Evolutionary conservation across 2,888 invertebrate genomes (phyloP).

Genomic region (Lithophane leautieri): DNA sequence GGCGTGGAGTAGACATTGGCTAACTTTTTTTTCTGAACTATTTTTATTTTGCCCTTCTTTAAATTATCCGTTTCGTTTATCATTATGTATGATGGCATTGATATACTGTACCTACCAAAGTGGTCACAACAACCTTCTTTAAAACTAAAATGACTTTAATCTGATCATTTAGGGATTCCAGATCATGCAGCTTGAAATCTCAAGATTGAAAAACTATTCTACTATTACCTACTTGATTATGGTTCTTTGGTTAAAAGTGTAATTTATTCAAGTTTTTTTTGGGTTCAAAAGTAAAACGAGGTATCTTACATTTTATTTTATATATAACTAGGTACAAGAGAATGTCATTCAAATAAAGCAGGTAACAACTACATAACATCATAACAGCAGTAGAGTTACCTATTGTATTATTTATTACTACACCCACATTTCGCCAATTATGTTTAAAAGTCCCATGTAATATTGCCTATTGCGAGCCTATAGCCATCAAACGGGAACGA

Average conservation of each 20-base stretch:
- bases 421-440: no score
- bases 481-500: no score
- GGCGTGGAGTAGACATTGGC: slow-evolving; percentile 28
- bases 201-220: not conserved
- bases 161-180: not conserved
- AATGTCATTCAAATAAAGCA: not conserved
- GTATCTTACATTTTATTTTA: no score
- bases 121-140: not conserved
- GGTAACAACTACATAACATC: not conserved
- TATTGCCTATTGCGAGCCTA: no score
- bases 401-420: no score
- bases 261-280: not conserved
- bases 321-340: not conserved
- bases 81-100: no score
- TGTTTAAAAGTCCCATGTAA: no score
- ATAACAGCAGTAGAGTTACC: no score
- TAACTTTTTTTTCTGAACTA: not conserved
- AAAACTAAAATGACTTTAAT: not conserved
- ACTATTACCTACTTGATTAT: not conserved
- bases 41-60: not conserved
- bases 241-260: not conserved
- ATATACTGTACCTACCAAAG: not conserved
- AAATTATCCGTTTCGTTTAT: not conserved
- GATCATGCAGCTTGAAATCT: not conserved
- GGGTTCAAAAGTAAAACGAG: not conserved